Base-by-base conservation (phyloP, 2,113 vertebrate genomes). In the Cairina moschata region DNA sequence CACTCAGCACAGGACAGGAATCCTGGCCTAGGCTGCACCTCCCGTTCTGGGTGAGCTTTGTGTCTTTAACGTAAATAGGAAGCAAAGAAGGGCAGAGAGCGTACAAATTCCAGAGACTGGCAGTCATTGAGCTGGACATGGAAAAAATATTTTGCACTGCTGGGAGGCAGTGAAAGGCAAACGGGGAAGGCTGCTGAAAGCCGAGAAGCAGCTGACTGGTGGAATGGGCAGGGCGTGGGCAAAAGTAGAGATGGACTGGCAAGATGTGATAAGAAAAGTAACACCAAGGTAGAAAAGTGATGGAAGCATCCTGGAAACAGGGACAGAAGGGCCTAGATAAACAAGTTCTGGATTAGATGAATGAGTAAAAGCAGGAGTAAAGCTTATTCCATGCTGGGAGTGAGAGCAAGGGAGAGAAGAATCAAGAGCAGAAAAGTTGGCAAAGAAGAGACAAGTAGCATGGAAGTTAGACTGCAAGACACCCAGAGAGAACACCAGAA, bases 1-100 rank as follows among this genome's bases (percentile, higher is more conserved):
- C 0, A 0, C 21, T 40, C 11, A 7, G 8, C 11, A 75, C 28
- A 31, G 60, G 50, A 48, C n/a, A 60, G n/a, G 38, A 67, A 15
- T 44, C 3, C 31, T 23, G 32, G 22, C 8, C 67, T 8, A 16
- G 8, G 32, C 11, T 17, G 8, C 54, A 17, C 4, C 22, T 14
- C 36, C 46, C 17, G 18, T 8, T n/a, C 36, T 22, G 29, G 26
- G 16, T 3, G 1, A 48, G 55, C 62, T 6, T 28, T 34, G 32
- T 11, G 56, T 50, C 55, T 34, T 56, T 65, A n/a, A 65, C 3
- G 32, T 6, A 52, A 66, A 29, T 0, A 2, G n/a, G 20, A 34
- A 66, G 32, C 58, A 46, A 44, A 36, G 42, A 59, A 12, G 32
- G 56, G 56, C 26, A 44, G 56, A 14, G 3, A 1, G 17, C 16